phyloP scores from a whole-genome alignment of 2,113 vertebrate genomes.

The Laticauda colubrina region DNA sequence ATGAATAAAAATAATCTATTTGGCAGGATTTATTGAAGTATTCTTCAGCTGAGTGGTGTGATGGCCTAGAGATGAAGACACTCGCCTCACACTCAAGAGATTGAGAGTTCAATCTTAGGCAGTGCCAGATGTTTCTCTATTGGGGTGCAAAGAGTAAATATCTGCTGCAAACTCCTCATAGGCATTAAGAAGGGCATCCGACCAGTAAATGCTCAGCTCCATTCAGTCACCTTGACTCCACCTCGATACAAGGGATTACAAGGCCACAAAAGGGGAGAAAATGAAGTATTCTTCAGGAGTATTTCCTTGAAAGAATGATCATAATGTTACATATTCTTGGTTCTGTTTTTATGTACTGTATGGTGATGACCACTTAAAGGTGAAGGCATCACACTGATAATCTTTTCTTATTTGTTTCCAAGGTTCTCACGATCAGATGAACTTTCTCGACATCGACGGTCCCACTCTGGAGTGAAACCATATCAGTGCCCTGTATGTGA shows the following conservation, averaged over 20 bases:
- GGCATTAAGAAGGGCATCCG: not conserved
- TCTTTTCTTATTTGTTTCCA: slow-evolving; percentile 57
- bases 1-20: not conserved
- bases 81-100: not conserved
- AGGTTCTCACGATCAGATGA: slow-evolving; percentile 97
- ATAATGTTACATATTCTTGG: not conserved
- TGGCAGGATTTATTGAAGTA: not conserved
- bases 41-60: not conserved
- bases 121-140: not conserved
- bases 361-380: not conserved
- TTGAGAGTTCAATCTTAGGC: not conserved
- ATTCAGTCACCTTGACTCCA: not conserved
- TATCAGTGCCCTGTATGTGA: slow-evolving; percentile 96
- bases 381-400: not conserved
- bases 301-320: not conserved
- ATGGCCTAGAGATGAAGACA: not conserved
- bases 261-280: not conserved
- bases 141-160: not conserved
- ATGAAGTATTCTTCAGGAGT: not conserved
- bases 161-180: not conserved
- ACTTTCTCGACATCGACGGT: slow-evolving; percentile 92
- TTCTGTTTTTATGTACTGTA: not conserved
- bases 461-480: slow-evolving; percentile 96
- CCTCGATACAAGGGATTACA: not conserved
- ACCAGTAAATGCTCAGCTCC: not conserved